Conservation (phyloP, 2,888 invertebrate species). For the Synergus itoensis region DNA sequence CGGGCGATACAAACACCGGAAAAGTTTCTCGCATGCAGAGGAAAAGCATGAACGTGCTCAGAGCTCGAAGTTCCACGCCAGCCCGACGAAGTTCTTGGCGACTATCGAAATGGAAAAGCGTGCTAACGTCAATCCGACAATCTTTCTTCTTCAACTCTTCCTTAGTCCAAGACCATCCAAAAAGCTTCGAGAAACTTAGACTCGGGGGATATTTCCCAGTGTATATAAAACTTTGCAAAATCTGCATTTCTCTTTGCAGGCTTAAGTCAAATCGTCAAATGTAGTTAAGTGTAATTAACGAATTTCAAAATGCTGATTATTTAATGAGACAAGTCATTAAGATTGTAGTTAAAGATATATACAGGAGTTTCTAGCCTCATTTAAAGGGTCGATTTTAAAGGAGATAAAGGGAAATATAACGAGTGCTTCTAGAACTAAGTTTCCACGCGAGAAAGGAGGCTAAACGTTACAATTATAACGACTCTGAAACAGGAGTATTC, state of each 20-base stretch:
- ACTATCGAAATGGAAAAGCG: constrained; percentile 38
- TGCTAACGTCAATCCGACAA: constrained; percentile 35
- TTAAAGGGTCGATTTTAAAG: background rate
- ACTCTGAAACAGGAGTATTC: background rate
- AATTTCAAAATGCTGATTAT: too few relatives aligned
- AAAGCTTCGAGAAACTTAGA: background rate
- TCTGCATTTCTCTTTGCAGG: background rate
- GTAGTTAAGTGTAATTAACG: too few relatives aligned
- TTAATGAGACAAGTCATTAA: background rate
- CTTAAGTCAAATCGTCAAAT: background rate
- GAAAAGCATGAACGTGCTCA: constrained; percentile 32
- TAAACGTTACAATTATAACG: constrained; percentile 17
- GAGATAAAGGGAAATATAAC: background rate
- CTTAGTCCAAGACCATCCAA: constrained; percentile 4
- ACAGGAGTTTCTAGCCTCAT: background rate
- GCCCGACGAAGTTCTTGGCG: background rate
- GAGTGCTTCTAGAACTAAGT: background rate
- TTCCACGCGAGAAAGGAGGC: background rate
- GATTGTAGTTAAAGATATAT: background rate
- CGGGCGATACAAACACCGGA: constrained; percentile 21
- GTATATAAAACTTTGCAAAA: background rate
- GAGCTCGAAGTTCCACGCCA: constrained; percentile 21
- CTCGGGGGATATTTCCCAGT: constrained; percentile 1
- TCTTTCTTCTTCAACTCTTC: constrained; percentile 35
- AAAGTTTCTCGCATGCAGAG: constrained; percentile 13